Evolutionary conservation across 2,797 vertebrate genomes (phyloP).

Genomic region (Gymnocypris eckloni): DNA sequence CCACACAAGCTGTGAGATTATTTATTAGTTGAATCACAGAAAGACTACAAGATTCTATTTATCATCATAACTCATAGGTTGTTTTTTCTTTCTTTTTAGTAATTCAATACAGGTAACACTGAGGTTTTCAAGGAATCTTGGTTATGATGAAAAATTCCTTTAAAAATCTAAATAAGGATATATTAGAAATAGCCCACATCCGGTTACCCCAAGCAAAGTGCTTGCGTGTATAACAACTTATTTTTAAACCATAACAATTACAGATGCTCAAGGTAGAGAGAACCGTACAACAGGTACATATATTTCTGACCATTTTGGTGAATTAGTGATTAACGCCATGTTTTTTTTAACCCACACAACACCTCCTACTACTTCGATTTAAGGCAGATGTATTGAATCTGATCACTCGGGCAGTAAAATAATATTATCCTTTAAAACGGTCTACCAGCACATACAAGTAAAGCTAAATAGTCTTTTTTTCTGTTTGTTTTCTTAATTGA

Average conservation of each 20-base stretch:
- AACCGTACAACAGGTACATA: conserved; percentile 77
- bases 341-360: conserved; percentile 51
- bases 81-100: conserved; percentile 49
- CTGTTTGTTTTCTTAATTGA: conserved; percentile 62
- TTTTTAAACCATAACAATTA: conserved; percentile 70
- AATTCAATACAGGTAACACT: conserved; percentile 64
- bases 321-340: conserved; percentile 77
- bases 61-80: conserved; percentile 58
- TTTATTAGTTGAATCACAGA: conserved; percentile 82
- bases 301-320: conserved; percentile 78
- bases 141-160: conserved; percentile 62
- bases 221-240: conserved; percentile 68
- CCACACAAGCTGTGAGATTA: conserved; percentile 91
- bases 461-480: conserved; percentile 58
- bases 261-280: conserved; percentile 67
- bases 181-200: conserved; percentile 78
- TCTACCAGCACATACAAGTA: conserved; percentile 55
- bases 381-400: conserved; percentile 66
- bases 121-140: conserved; percentile 57
- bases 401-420: conserved; percentile 62
- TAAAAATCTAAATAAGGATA: conserved; percentile 68
- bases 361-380: conserved; percentile 57
- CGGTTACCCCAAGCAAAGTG: conserved; percentile 75
- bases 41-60: conserved; percentile 87
- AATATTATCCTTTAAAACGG: conserved; percentile 41